Evolutionary conservation across 1,140 invertebrate species (phyloP), one percentile per base, ranked within the genome.

Genomic region (Drosophila trapezifrons): DNA sequence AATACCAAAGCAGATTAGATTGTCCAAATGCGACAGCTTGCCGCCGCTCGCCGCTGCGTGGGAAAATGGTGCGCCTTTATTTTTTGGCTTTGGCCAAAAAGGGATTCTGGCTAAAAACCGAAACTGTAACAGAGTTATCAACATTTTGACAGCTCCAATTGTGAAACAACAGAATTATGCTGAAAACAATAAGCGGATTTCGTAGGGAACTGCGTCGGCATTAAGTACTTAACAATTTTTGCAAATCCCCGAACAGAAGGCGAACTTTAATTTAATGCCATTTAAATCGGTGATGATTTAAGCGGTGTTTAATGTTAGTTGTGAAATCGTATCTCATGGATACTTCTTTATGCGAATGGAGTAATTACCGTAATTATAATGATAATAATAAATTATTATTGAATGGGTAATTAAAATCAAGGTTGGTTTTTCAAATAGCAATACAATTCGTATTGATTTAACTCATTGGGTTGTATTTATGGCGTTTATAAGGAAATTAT

Each of bases 1-100:
- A 81, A 81, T 81, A 81, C 79, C 63, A 81, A 82, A 81, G 79
- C 54, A 81, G 79, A 81, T 81, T 81, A 81, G 79, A 81, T 81
- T 81, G 79, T 81, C 79, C 81, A 82, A 81, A 77, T 81, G 78
- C 78, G 78, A 81, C 78, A 81, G 78, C 78, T 82, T 77, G 78
- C 60, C 51, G 20, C 52, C 35, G 27, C 29, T 15, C 15, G n/a
- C 29, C 18, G 40, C 25, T 67, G 62, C 49, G 63, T 67, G 62
- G 60, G 42, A 66, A 73, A 45, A 46, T 55, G 55, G 32, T 71
- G 40, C 51, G 43, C 43, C 27, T 47, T 57, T 56, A 37, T 66
- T 46, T 70, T 49, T 29, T 38, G 60, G 47, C 17, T 43, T 43
- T 46, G 12, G 25, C 25, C 37, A 12, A 45, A 40, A 37, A 17